phyloP scores from a whole-genome alignment of 2,888 invertebrate genomes.

The Drosophila acutilabella region DNA sequence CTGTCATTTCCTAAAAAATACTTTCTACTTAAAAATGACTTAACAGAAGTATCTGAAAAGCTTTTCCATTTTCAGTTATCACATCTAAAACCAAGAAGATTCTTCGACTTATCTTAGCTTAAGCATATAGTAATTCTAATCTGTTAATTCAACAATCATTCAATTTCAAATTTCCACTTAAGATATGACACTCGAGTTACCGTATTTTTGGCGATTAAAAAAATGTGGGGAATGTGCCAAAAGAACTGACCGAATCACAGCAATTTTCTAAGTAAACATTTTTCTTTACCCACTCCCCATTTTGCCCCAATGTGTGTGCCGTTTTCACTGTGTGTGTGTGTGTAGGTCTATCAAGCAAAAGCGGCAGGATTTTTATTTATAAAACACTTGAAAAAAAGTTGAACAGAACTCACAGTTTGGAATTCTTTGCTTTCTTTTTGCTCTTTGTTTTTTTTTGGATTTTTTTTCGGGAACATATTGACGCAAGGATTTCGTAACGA shows the following conservation, averaged over 20 bases:
- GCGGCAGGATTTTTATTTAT: slow-evolving; percentile 68
- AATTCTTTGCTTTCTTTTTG: slow-evolving; percentile 19
- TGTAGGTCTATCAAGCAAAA: slow-evolving; percentile 47
- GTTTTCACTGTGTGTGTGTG: slow-evolving; percentile 8
- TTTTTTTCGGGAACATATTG: slow-evolving; percentile 60
- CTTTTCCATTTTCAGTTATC: background rate
- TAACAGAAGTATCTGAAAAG: too few species aligned
- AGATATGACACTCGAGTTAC: slow-evolving; percentile 49
- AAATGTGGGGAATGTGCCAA: slow-evolving; percentile 25
- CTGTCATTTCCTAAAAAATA: too few species aligned
- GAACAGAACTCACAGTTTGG: slow-evolving; percentile 50
- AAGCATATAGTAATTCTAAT: slow-evolving; percentile 49
- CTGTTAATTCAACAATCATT: slow-evolving; percentile 72
- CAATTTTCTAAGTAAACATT: slow-evolving; percentile 76
- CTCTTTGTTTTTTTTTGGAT: slow-evolving; percentile 2
- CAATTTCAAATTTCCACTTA: slow-evolving; percentile 63
- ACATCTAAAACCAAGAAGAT: too few species aligned
- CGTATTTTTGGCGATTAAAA: slow-evolving; percentile 30
- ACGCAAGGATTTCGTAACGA: slow-evolving; percentile 66
- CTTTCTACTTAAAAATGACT: too few species aligned
- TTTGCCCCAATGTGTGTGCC: background rate
- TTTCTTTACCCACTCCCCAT: slow-evolving; percentile 18
- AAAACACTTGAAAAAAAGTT: slow-evolving; percentile 72
- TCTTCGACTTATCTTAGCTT: too few species aligned
- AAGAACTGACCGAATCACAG: slow-evolving; percentile 68